Percentiles rank a stretch among this genome's conserved stretches.
Conservation (phyloP, 2,113 vertebrate genomes). For the Spilogale gracilis region DNA sequence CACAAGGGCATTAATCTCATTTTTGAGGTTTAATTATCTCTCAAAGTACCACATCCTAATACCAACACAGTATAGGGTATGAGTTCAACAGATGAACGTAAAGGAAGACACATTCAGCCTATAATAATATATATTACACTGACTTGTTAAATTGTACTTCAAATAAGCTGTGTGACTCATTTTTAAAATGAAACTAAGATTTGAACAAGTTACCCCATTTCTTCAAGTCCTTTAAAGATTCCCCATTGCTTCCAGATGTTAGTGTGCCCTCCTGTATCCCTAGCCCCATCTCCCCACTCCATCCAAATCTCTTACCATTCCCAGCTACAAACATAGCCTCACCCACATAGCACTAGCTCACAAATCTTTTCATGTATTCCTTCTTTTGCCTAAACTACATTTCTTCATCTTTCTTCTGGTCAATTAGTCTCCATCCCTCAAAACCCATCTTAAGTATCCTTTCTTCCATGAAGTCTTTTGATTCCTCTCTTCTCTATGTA, state of each 20-base stretch:
- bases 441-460: no score
- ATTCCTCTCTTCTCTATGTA: not conserved
- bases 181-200: not conserved
- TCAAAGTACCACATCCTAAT: not conserved
- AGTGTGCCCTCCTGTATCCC: no score
- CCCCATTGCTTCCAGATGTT: not conserved
- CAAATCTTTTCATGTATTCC: accelerated
- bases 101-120: not conserved
- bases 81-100: not conserved
- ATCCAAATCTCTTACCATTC: not conserved
- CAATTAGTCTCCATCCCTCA: not conserved
- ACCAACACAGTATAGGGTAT: not conserved
- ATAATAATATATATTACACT: not conserved
- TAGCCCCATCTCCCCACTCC: not conserved
- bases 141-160: not conserved
- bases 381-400: not conserved
- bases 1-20: not conserved
- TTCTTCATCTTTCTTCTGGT: not conserved
- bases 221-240: not conserved
- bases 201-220: not conserved
- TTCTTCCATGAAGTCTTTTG: not conserved
- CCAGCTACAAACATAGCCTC: not conserved
- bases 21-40: not conserved
- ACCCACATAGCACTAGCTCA: accelerated
- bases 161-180: not conserved